Evolutionary conservation across 2,888 invertebrate species (phyloP).

Genomic region (Drosophila mayaguana): DNA sequence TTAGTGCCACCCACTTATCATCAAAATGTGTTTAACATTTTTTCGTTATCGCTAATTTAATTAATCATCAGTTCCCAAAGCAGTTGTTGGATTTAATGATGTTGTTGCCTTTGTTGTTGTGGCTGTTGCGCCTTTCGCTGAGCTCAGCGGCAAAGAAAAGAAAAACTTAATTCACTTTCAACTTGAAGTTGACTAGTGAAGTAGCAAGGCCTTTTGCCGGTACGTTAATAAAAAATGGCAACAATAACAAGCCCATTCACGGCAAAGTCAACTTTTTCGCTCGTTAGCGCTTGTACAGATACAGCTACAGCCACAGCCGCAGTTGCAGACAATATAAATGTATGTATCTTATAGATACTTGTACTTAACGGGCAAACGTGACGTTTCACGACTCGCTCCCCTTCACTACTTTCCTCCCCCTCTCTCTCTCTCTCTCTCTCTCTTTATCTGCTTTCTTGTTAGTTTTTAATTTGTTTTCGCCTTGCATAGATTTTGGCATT

Average conservation of each 20-base stretch:
- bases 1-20: slow-evolving; percentile 37
- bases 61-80: slow-evolving; percentile 41
- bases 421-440: neutral
- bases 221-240: slow-evolving; percentile 49
- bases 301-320: slow-evolving; percentile 14
- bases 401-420: slow-evolving; percentile 6
- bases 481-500: slow-evolving; percentile 54
- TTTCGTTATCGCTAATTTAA: slow-evolving; percentile 59
- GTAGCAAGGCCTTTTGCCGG: slow-evolving; percentile 63
- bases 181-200: slow-evolving; percentile 64
- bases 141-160: slow-evolving; percentile 54
- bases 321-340: slow-evolving; percentile 20
- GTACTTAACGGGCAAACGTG: slow-evolving; percentile 59
- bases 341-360: slow-evolving; percentile 56
- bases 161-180: slow-evolving; percentile 78
- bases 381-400: slow-evolving; percentile 32
- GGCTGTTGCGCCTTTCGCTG: slow-evolving; percentile 64
- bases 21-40: slow-evolving; percentile 47
- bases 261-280: slow-evolving; percentile 56
- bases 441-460: slow-evolving; percentile 21
- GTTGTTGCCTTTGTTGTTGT: slow-evolving; percentile 8
- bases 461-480: slow-evolving; percentile 49
- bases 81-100: slow-evolving; percentile 24
- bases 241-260: slow-evolving; percentile 44
- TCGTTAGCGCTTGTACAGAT: slow-evolving; percentile 52